phyloP scores from a whole-genome alignment of 2,113 vertebrate species.

The Albula goreensis region DNA sequence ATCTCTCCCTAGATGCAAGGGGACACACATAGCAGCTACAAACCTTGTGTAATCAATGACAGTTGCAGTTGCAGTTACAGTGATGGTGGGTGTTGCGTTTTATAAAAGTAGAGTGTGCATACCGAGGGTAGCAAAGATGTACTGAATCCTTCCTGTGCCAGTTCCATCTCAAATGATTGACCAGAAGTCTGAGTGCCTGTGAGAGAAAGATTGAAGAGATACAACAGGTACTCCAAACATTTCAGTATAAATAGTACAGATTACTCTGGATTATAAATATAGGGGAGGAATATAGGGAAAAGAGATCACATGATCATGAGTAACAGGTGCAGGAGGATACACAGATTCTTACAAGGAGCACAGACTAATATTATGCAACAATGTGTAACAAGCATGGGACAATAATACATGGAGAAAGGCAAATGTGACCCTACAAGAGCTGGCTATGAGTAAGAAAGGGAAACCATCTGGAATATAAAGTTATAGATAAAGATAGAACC shows the following conservation, averaged over 20 bases:
- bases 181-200: not conserved
- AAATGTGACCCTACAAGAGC: not conserved
- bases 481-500: not conserved
- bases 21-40: not conserved
- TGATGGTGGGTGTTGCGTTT: not conserved
- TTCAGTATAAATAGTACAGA: not conserved
- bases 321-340: not conserved
- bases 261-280: not conserved
- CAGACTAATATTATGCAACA: not conserved
- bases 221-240: not conserved
- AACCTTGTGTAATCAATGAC: not conserved
- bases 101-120: not conserved
- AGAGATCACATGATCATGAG: not conserved
- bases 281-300: not conserved
- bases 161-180: conserved; percentile 13
- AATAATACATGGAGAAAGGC: not conserved
- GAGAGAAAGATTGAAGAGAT: not conserved
- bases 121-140: conserved; percentile 11
- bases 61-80: not conserved
- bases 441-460: not conserved
- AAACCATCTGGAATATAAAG: not conserved
- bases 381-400: not conserved
- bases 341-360: not conserved
- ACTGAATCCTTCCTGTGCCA: conserved; percentile 17
- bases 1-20: not conserved